Evolutionary conservation across 2,888 invertebrate species (phyloP).

Genomic region (Caradrina kadenii): DNA sequence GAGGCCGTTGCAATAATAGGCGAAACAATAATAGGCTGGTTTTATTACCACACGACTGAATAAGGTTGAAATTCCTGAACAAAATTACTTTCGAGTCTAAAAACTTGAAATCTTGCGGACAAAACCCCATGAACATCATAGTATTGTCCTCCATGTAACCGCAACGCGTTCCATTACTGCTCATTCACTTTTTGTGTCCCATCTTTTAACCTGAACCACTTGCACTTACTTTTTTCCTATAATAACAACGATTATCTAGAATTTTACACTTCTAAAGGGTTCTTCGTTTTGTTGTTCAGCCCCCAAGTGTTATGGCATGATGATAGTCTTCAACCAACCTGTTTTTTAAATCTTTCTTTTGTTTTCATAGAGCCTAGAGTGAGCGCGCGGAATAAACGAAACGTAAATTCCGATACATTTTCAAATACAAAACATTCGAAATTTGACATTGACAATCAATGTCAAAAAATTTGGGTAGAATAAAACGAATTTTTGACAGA

Average conservation of each 20-base stretch:
- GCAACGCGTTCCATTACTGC: conserved; percentile 56
- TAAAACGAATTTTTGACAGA: no score
- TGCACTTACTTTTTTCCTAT: conserved; percentile 40
- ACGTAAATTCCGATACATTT: background rate
- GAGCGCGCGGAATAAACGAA: background rate
- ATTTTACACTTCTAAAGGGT: conserved; percentile 57
- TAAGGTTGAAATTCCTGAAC: no score
- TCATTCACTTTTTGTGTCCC: conserved; percentile 64
- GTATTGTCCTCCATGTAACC: conserved; percentile 19
- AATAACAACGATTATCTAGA: conserved; percentile 67
- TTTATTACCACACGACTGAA: no score
- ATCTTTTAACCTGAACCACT: conserved; percentile 38
- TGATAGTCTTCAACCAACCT: conserved; percentile 14
- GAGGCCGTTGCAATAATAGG: no score
- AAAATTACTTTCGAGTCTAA: no score
- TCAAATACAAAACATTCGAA: background rate
- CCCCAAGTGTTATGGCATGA: conserved; percentile 36
- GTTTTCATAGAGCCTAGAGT: background rate
- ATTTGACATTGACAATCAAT: no score
- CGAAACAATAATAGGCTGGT: no score
- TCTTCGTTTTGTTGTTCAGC: conserved; percentile 42
- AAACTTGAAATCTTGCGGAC: background rate
- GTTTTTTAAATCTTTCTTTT: conserved; percentile 13
- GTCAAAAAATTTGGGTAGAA: no score
- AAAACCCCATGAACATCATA: background rate